Conservation (phyloP, 2,888 invertebrate species). For the Monopis laevigella region DNA sequence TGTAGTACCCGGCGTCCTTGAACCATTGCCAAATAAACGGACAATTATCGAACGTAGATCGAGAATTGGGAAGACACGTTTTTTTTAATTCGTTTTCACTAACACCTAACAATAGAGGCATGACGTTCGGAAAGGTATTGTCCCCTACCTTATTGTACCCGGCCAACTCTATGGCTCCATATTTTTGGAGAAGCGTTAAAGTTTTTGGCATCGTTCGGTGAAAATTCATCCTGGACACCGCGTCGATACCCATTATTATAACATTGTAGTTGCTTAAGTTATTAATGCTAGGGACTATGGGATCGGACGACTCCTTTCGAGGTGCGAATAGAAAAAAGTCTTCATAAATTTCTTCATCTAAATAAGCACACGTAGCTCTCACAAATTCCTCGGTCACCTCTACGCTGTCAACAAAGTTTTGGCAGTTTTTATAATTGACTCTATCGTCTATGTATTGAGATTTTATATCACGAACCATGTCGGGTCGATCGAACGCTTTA, state of each 20-base stretch:
- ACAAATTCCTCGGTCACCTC: constrained; percentile 72
- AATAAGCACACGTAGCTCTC: constrained; percentile 68
- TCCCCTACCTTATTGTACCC: constrained; percentile 96
- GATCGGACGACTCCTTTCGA: constrained; percentile 31
- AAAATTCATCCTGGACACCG: constrained; percentile 86
- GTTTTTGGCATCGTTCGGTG: constrained; percentile 85
- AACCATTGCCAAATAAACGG: constrained; percentile 87
- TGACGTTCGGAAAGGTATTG: constrained; percentile 92
- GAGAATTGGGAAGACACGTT: constrained; percentile 69
- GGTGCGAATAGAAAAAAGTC: constrained; percentile 76
- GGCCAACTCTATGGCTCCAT: constrained; percentile 78
- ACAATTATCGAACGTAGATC: constrained; percentile 77
- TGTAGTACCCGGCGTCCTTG: constrained; percentile 75
- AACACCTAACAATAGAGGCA: constrained; percentile 81
- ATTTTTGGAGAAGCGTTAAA: constrained; percentile 63
- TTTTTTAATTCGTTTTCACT: constrained; percentile 70
- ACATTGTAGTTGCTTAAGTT: constrained; percentile 67
- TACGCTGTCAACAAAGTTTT: constrained; percentile 47
- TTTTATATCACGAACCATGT: constrained; percentile 47
- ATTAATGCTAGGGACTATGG: constrained; percentile 25
- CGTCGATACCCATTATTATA: constrained; percentile 84
- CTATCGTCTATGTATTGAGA: constrained; percentile 54
- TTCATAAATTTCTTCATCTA: constrained; percentile 63
- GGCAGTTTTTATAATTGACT: constrained; percentile 57
- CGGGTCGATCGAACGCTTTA: constrained; percentile 63